A percentile compares a stretch with the other conserved stretches of the same genome.
These are phyloP conservation scores for Acropora tenuis DNA, from an alignment of 64 coral and sea anemone genomes.

Conservation along the genomic window DNA sequence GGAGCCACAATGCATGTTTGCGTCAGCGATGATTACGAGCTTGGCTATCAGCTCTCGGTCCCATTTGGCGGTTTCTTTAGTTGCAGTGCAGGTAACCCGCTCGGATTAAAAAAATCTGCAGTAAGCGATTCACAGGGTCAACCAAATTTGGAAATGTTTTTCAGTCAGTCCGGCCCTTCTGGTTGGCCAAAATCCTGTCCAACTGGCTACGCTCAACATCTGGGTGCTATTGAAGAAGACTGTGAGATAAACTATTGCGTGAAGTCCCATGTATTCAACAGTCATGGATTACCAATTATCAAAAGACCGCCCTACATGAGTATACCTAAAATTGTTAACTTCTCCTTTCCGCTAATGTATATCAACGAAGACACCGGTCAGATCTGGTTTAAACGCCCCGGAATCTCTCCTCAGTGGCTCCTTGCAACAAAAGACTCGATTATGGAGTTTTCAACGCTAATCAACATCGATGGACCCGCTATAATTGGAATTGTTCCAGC, in stretches of 20 bases:
- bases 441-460: constrained; percentile 33
- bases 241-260: constrained; percentile 91
- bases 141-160: constrained; percentile 31
- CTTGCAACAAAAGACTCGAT: constrained; percentile 24
- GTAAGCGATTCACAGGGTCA: background rate
- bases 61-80: constrained; percentile 94
- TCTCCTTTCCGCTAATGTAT: constrained; percentile 73
- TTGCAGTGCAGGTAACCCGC: constrained; percentile 73
- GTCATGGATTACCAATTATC: constrained; percentile 66
- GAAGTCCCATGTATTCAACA: constrained; percentile 63
- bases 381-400: background rate
- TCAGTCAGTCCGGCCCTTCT: constrained; percentile 46
- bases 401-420: background rate
- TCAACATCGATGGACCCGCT: constrained; percentile 39
- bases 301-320: constrained; percentile 78
- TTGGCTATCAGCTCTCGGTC: constrained; percentile 58
- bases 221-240: constrained; percentile 80
- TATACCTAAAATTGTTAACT: constrained; percentile 61
- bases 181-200: constrained; percentile 85
- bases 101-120: background rate
- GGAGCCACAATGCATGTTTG: constrained; percentile 90
- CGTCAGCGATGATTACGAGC: constrained; percentile 94
- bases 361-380: constrained; percentile 74
- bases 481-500: no score
- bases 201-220: constrained; percentile 85